Percentiles rank a stretch among this genome's conserved stretches.
Evolutionary conservation across 2,888 invertebrate species (phyloP).

Genomic region (Catocala fraxini): DNA sequence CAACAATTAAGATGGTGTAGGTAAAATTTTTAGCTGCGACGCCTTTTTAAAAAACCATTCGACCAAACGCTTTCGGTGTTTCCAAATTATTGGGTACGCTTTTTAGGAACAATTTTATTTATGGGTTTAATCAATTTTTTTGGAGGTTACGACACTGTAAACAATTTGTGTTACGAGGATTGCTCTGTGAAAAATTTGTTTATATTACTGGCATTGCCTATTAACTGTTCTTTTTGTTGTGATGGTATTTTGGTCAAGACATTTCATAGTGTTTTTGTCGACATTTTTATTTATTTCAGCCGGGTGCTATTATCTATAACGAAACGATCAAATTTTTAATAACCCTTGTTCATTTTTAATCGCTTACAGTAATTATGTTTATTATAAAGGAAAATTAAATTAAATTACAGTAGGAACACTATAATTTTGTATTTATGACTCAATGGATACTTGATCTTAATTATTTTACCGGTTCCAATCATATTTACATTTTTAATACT

Average conservation of each 20-base stretch:
- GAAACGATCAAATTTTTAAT: constrained; percentile 20
- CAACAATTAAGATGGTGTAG: constrained; percentile 67
- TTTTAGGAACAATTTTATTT: constrained; percentile 48
- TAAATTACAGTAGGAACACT: constrained; percentile 41
- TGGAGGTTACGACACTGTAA: constrained; percentile 33
- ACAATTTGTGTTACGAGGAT: constrained; percentile 24
- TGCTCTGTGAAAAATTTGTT: constrained; percentile 31
- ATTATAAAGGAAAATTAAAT: constrained; percentile 40
- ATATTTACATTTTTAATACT: constrained; percentile 50
- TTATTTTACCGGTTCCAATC: constrained; percentile 33
- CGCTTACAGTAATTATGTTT: constrained; percentile 29
- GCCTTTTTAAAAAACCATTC: constrained; percentile 63
- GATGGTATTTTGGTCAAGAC: neutral
- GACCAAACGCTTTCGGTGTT: constrained; percentile 57
- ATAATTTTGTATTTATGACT: constrained; percentile 40
- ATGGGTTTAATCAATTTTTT: constrained; percentile 52
- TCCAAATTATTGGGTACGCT: constrained; percentile 52
- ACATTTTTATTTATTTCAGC: too few species aligned
- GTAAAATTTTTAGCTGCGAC: constrained; percentile 61
- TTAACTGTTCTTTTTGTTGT: neutral
- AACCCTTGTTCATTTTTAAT: constrained; percentile 13
- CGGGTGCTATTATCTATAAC: neutral
- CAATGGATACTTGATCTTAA: constrained; percentile 26
- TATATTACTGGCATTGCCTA: constrained; percentile 13
- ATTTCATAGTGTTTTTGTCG: neutral